phyloP scores from a whole-genome alignment of 1,140 invertebrate species.

The Ylistrum balloti region DNA sequence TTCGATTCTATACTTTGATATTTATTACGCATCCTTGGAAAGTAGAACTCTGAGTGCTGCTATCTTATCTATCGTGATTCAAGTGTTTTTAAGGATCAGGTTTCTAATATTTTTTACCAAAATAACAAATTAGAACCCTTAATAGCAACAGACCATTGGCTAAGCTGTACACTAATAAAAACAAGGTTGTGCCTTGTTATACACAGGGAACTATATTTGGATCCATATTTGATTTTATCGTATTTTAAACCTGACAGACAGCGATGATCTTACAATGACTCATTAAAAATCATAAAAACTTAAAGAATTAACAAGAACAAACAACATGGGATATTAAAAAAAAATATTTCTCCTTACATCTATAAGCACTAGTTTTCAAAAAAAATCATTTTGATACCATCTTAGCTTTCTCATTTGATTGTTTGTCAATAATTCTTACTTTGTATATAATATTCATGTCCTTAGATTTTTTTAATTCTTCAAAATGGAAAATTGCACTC shows the following conservation, averaged over 20 bases:
- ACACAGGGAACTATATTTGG: not conserved
- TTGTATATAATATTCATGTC: too few species aligned
- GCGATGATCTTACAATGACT: not conserved
- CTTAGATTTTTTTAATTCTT: too few species aligned
- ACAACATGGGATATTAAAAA: too few species aligned
- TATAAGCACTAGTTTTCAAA: too few species aligned
- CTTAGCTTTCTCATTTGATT: too few species aligned
- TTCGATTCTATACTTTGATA: slow-evolving; percentile 36
- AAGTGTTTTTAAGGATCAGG: slow-evolving; percentile 1
- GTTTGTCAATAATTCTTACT: too few species aligned
- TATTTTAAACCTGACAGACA: not conserved
- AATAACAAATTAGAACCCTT: not conserved
- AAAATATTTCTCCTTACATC: too few species aligned
- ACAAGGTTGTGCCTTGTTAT: not conserved
- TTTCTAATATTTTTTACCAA: not conserved
- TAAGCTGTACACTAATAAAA: not conserved
- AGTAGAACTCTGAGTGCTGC: not conserved
- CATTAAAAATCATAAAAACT: too few species aligned
- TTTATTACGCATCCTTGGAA: slow-evolving; percentile 38
- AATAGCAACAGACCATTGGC: not conserved
- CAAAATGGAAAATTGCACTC: too few species aligned
- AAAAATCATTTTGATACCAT: too few species aligned
- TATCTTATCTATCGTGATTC: slow-evolving; percentile 12
- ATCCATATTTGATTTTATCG: not conserved
- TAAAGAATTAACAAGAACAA: too few species aligned